Conservation (phyloP, 2,797 vertebrate species). For the Peromyscus eremicus region DNA sequence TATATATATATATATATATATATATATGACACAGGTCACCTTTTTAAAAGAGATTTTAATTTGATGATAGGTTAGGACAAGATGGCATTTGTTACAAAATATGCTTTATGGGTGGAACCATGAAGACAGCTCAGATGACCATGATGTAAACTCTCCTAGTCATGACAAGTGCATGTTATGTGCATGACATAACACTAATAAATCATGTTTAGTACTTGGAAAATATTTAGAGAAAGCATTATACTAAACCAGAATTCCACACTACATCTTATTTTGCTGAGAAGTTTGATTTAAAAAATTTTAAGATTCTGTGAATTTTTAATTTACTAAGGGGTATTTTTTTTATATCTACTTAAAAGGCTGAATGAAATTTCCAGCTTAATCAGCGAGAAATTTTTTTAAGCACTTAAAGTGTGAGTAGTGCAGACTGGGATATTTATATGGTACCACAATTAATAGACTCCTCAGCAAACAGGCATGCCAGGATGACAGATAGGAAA, state of each 20-base stretch:
- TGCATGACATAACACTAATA: not conserved
- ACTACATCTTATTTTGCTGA: not conserved
- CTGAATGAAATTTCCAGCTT: not conserved
- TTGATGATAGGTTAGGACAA: conserved; percentile 6
- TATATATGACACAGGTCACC: not conserved
- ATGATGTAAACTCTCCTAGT: not conserved
- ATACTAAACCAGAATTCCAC: not conserved
- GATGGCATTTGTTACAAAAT: conserved; percentile 29
- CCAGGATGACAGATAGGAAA: not conserved
- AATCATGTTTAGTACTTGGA: not conserved
- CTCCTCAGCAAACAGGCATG: not conserved
- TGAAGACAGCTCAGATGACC: not conserved
- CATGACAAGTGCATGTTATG: conserved; percentile 1
- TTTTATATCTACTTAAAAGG: not conserved
- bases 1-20: too few relatives aligned
- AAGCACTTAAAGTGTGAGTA: not conserved
- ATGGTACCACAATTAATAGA: not conserved
- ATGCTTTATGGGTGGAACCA: not conserved
- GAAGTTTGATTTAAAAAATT: conserved; percentile 20
- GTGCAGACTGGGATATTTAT: not conserved
- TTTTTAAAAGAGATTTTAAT: not conserved
- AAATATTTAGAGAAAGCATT: not conserved
- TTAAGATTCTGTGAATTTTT: not conserved
- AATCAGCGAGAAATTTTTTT: not conserved
- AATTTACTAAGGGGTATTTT: conserved; percentile 1